phyloP scores from a whole-genome alignment of 2,888 invertebrate genomes.

The Pteria penguin region DNA sequence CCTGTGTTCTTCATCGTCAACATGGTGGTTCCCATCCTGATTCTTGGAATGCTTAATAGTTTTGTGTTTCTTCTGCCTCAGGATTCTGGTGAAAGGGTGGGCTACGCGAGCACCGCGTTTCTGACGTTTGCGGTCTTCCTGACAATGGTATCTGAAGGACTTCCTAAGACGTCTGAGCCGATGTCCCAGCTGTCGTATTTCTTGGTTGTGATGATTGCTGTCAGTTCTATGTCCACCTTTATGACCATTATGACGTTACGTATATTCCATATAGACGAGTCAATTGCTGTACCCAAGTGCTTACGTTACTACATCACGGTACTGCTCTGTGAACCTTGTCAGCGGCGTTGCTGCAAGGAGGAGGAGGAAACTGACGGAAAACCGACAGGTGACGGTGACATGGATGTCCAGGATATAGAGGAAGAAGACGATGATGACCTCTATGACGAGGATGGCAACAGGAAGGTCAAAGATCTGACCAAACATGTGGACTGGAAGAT shows the following conservation, averaged over 20 bases:
- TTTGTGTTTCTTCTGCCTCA: slow-evolving; percentile 31
- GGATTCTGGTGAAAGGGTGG: slow-evolving; percentile 40
- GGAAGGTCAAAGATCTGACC: slow-evolving; percentile 6
- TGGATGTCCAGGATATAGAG: not conserved
- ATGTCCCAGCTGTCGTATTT: slow-evolving; percentile 32
- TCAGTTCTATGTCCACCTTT: slow-evolving; percentile 23
- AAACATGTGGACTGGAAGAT: slow-evolving; percentile 26
- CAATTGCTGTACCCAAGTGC: slow-evolving; percentile 9
- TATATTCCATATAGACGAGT: slow-evolving; percentile 42
- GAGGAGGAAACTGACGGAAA: slow-evolving; percentile 19
- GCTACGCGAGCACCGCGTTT: slow-evolving; percentile 27
- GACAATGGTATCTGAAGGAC: slow-evolving; percentile 22
- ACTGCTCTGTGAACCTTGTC: slow-evolving; percentile 19
- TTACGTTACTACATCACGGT: slow-evolving; percentile 19
- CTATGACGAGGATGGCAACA: slow-evolving; percentile 16
- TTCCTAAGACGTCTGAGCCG: slow-evolving; percentile 27
- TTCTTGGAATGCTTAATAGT: slow-evolving; percentile 29
- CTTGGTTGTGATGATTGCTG: slow-evolving; percentile 24
- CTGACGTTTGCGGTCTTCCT: slow-evolving; percentile 37
- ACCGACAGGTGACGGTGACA: not conserved
- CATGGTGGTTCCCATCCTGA: slow-evolving; percentile 25
- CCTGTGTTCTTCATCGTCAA: slow-evolving; percentile 38
- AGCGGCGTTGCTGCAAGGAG: slow-evolving; percentile 30
- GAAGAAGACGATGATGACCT: not conserved
- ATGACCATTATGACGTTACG: slow-evolving; percentile 36